Evolutionary conservation across 2,888 invertebrate species (phyloP).

Genomic region (Choristoneura rosaceana): DNA sequence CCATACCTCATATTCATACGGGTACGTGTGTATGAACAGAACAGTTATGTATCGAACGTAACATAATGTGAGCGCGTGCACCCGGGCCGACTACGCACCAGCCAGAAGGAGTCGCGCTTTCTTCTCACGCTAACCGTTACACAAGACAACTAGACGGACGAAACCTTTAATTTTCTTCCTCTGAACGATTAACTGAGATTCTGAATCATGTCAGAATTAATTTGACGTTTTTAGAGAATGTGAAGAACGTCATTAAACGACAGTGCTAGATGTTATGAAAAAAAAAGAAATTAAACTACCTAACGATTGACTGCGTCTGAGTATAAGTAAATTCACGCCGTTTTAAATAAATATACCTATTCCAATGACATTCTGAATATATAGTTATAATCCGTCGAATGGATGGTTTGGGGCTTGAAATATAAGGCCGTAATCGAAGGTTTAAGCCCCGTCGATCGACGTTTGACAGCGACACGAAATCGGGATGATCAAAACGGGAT

Average conservation of each 20-base stretch:
- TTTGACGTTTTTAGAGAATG: too few species aligned
- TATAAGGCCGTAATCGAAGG: conserved; percentile 34
- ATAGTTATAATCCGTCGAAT: conserved; percentile 25
- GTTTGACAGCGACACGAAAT: conserved; percentile 39
- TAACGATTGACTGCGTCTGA: too few species aligned
- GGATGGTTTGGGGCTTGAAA: conserved; percentile 2
- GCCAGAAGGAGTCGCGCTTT: conserved; percentile 59
- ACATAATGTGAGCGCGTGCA: conserved; percentile 11
- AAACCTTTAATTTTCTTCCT: conserved; percentile 51
- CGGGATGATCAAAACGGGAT: conserved; percentile 38
- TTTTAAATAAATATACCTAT: neutral
- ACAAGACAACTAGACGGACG: conserved; percentile 41
- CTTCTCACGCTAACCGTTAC: conserved; percentile 62
- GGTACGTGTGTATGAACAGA: conserved; percentile 17
- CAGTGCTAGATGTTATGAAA: neutral
- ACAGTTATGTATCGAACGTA: conserved; percentile 33
- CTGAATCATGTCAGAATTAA: neutral
- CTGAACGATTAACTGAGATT: conserved; percentile 30
- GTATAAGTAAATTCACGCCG: neutral
- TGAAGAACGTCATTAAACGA: too few species aligned
- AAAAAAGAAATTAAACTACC: neutral
- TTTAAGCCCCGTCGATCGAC: conserved; percentile 37
- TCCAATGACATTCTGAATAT: conserved; percentile 11
- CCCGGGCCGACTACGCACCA: conserved; percentile 19
- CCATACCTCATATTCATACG: conserved; percentile 25